Evolutionary conservation across 2,888 invertebrate species (phyloP).

Genomic region (Chesias legatella): DNA sequence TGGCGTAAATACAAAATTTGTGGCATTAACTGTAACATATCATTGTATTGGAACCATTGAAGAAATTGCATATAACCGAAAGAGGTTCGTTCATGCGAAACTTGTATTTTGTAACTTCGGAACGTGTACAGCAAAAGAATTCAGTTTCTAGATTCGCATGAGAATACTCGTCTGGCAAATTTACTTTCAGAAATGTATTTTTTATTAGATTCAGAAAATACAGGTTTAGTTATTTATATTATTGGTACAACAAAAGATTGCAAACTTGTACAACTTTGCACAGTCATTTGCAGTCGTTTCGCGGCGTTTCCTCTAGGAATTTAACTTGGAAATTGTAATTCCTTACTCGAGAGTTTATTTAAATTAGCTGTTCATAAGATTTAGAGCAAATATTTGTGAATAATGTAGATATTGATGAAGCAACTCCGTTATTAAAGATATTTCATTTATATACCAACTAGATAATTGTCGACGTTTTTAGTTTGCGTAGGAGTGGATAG

Average conservation of each 20-base stretch:
- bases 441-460: no score
- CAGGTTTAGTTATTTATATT: constrained; percentile 37
- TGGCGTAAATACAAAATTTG: no score
- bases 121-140: constrained; percentile 35
- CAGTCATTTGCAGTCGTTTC: constrained; percentile 43
- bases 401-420: constrained; percentile 1
- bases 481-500: no score
- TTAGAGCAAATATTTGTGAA: constrained; percentile 5
- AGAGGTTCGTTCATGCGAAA: constrained; percentile 35
- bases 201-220: constrained; percentile 35
- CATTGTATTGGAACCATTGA: not conserved
- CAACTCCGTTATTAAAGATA: no score
- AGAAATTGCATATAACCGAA: constrained; percentile 19
- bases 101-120: constrained; percentile 36
- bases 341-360: constrained; percentile 32
- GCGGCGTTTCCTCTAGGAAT: constrained; percentile 42
- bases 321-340: constrained; percentile 45
- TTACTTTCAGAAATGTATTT: constrained; percentile 36
- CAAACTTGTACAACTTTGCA: constrained; percentile 40
- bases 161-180: constrained; percentile 34
- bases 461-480: no score
- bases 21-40: no score
- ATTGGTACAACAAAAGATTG: constrained; percentile 37
- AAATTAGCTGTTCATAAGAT: constrained; percentile 29
- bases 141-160: constrained; percentile 32